Base-by-base conservation (phyloP, 2,113 vertebrate genomes). In the Pygoscelis antarcticus region DNA sequence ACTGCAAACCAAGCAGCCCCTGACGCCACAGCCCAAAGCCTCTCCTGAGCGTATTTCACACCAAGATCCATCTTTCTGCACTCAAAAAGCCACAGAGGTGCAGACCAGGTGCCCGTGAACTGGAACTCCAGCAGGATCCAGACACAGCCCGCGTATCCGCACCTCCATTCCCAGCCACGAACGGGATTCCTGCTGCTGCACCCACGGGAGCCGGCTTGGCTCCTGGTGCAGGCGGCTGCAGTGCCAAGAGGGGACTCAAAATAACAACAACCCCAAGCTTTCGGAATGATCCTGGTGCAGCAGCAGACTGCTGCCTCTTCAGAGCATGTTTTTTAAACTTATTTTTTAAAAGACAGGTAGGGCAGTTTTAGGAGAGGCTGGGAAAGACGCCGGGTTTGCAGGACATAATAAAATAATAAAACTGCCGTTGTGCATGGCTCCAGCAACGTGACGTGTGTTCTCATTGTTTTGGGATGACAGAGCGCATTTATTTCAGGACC, bases 401-500 rank as follows among this genome's bases (percentile, higher is more conserved):
- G 86, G 47, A 46, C 69, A 0, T 4, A 20, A 42, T 5, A 15
- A 55, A 44, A 51, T 15, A 20, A 9, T 3, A 13, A 36, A 19
- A 6, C 1, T 2, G 52, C 26, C 1, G 6, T 3, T 2, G 25
- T 7, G 9, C 1, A 1, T 0, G n/a, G 66, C 62, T 61, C 51
- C n/a, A 6, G 27, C 76, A 71, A 11, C 0, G 7, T 20, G 85
- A 65, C 4, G 0, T 0, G n/a, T 16, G 64, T 38, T 20, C 65
- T 18, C 32, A 21, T 17, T 7, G 1, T 19, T 40, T 30, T 9
- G 66, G 79, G 89, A 25, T 27, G 52, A 20, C 77, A n/a, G 71
- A 40, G 42, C 0, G 9, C 2, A 1, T 34, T 78, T 16, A 25
- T 55, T 49, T 25, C 57, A n/a, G 62, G n/a, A 40, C 17, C 4